Base-by-base conservation (phyloP, 2,888 invertebrate species). In the Mesorhabditis sp. region DNA sequence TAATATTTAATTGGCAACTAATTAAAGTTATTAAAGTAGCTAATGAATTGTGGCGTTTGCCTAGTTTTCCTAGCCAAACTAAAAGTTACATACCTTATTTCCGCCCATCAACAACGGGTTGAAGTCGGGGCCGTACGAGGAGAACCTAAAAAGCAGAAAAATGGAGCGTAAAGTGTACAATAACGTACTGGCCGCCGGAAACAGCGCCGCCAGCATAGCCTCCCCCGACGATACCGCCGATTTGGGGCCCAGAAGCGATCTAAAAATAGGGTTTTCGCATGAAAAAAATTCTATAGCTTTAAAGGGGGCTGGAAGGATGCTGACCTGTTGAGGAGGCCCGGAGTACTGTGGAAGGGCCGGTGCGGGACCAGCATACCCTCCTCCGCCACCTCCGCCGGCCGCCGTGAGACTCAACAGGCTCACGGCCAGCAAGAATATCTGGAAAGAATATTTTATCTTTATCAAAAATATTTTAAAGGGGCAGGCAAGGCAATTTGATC, bases 51-150 rank as follows among this genome's bases (percentile, higher is more conserved):
- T n/a, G n/a, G 58, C 7, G 58, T n/a, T n/a, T 50, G 1, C 7
- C 58, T 50, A n/a, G 58, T n/a, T 50, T 13, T n/a, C n/a, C 10
- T 50, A 50, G 58, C n/a, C 7, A 13, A n/a, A 50, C 58, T 50
- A 1, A 50, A 50, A 13, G 7, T 50, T 50, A 13, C 58, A 50
- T 13, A 50, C 58, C 66, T 74, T 71, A 5, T n/a, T 65, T 45
- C 79, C 79, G 69, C 74, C 75, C 28, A 80, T 70, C n/a, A 80
- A 74, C 44, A 72, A 68, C 10, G 79, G 78, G 68, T 80, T 80
- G 75, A 77, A 78, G 67, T 80, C 79, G n/a, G 75, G 75, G 45
- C 76, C 74, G 64, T 68, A 74, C 66, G 41, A 28, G 65, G 58
- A 62, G 10, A 43, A 28, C 28, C 28, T 28, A 28, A 28, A 28